Base-by-base conservation (phyloP, 2,797 vertebrate species). In the Girardinus metallicus region DNA sequence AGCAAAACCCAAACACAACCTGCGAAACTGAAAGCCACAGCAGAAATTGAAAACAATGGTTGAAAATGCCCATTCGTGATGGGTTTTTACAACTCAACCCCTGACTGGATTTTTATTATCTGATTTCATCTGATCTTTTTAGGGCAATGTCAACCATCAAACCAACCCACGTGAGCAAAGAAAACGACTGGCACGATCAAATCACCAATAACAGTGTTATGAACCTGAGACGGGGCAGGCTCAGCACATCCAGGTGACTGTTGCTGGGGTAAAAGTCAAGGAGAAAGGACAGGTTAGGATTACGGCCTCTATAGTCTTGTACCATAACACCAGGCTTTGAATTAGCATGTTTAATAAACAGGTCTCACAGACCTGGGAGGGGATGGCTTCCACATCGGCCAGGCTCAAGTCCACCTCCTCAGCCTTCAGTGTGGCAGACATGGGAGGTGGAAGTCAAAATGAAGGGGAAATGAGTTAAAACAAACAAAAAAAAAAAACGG, bases 291-390 rank as follows among this genome's bases (percentile, higher is more conserved):
- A 85, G 0, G 68, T 96, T 95, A 96, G 89, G 74, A 71, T 78
- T 43, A 73, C 74, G 47, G 66, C 31, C 15, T 13, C 44, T 41
- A 44, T 12, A 51, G 53, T 43, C 49, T 55, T 16, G 15, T 72
- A 79, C 57, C 34, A 64, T 13, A 73, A 88, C 83, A 73, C 21
- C 53, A 79, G 5, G 26, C n/a, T 10, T 71, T 78, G 12, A 72
- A 57, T 83, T 77, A 87, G 36, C 11, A 86, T 86, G 85, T 84
- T 62, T 62, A 34, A 83, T 87, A 87, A 64, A 76, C 79, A 70
- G 88, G 83, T 81, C 93, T 95, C 94, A 97, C 97, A 96, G 96
- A 97, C 97, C 97, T 98, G 95, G 62, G 85, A 80, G 86, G 88
- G 88, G 68, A 92, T 83, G 74, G 86, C 88, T 90, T 91, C 92